Conservation (phyloP, 2,888 invertebrate genomes). For the Spisula subtruncata region DNA sequence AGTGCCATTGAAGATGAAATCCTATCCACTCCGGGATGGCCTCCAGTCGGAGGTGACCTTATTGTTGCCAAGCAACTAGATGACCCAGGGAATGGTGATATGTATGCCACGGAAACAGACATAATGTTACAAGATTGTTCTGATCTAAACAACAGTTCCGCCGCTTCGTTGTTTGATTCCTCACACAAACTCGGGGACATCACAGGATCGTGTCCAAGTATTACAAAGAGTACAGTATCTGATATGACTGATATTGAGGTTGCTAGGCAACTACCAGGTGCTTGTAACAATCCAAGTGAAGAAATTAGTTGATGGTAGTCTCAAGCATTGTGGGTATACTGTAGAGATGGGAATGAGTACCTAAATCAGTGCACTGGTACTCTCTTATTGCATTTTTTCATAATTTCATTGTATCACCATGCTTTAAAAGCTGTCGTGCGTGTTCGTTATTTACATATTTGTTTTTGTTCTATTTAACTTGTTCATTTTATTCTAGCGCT, state of each 20-base stretch:
- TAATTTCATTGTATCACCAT: no score
- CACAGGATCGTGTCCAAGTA: constrained; percentile 4
- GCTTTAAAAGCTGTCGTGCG: no score
- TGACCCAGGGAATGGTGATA: constrained; percentile 44
- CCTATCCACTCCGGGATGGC: constrained; percentile 80
- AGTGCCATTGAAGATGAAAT: constrained; percentile 83
- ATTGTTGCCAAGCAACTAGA: constrained; percentile 15
- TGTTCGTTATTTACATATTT: no score
- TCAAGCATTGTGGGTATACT: not conserved
- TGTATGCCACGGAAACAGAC: constrained; percentile 61
- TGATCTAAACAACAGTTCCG: constrained; percentile 35
- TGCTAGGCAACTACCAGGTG: not conserved
- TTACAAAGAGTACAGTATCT: not conserved
- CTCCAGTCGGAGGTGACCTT: constrained; percentile 76
- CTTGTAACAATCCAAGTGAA: not conserved
- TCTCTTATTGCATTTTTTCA: no score
- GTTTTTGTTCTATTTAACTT: no score
- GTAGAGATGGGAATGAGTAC: not conserved
- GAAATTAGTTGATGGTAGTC: not conserved
- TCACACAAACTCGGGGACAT: not conserved
- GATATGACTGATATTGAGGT: not conserved
- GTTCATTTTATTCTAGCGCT: no score
- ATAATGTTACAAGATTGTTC: constrained; percentile 57
- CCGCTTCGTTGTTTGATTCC: constrained; percentile 16
- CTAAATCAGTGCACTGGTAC: not conserved